phyloP scores from a whole-genome alignment of 2,888 invertebrate genomes.

The Caradrina clavipalpis region DNA sequence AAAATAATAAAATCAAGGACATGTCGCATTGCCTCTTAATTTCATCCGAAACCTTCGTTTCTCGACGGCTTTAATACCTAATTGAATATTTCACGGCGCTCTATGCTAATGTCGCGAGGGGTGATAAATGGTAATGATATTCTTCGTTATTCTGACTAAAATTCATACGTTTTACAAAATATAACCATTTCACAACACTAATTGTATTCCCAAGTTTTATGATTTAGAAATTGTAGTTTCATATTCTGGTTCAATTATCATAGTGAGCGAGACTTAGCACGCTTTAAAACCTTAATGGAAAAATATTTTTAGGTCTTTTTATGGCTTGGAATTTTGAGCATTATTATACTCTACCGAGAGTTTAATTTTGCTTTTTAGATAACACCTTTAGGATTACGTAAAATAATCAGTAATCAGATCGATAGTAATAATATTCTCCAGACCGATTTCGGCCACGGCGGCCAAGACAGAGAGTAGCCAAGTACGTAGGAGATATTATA shows the following conservation, averaged over 20 bases:
- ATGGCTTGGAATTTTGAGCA: slow-evolving; percentile 3
- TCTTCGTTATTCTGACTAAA: slow-evolving; percentile 65
- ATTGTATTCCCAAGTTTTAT: slow-evolving; percentile 33
- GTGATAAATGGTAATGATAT: slow-evolving; percentile 73
- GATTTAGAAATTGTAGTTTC: slow-evolving; percentile 23
- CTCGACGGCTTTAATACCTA: slow-evolving; percentile 69
- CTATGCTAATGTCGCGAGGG: slow-evolving; percentile 71
- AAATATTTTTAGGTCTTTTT: slow-evolving; percentile 17
- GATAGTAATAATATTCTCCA: not conserved
- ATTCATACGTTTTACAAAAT: slow-evolving; percentile 66
- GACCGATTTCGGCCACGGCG: too few relatives aligned
- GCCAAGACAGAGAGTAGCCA: too few relatives aligned
- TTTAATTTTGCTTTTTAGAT: too few relatives aligned
- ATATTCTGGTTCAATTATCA: slow-evolving; percentile 25
- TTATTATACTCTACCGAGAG: not conserved
- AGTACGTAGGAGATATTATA: too few relatives aligned
- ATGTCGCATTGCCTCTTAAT: slow-evolving; percentile 73
- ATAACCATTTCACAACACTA: slow-evolving; percentile 54
- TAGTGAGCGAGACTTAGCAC: slow-evolving; percentile 8
- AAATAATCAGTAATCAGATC: not conserved
- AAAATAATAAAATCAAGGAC: slow-evolving; percentile 82
- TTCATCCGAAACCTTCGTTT: slow-evolving; percentile 68
- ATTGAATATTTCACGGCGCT: slow-evolving; percentile 75
- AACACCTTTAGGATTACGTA: not conserved
- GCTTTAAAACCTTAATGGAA: slow-evolving; percentile 22